Conservation (phyloP, 2,113 vertebrate genomes). For the Xenus cinereus region DNA sequence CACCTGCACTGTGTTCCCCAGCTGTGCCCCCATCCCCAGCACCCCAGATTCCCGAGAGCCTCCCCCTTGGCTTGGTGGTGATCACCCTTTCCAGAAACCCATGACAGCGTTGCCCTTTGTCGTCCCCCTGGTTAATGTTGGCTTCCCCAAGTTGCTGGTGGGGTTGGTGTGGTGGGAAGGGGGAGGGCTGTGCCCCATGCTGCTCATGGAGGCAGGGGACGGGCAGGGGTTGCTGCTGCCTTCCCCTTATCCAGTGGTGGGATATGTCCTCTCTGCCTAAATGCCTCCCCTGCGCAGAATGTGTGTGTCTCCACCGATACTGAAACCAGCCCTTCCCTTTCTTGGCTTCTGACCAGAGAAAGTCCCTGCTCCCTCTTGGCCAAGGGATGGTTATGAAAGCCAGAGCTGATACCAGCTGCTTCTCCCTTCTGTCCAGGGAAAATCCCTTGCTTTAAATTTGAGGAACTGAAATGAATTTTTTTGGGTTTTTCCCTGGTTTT, state of each 20-base stretch:
- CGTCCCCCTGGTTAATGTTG: background rate
- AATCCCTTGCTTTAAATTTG: background rate
- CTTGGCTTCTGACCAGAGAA: background rate
- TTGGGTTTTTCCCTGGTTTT: background rate
- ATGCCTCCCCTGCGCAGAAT: background rate
- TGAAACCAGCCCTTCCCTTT: background rate
- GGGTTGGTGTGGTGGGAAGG: background rate
- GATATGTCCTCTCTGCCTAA: background rate
- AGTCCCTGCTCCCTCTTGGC: too few species aligned
- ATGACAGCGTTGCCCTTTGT: fast-evolving
- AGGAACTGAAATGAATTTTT: background rate
- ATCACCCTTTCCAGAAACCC: background rate
- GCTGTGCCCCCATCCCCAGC: background rate
- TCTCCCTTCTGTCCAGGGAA: background rate
- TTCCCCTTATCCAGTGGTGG: background rate
- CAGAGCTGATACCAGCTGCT: background rate
- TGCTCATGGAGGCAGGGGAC: background rate
- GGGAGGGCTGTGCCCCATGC: fast-evolving
- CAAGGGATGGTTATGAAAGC: background rate
- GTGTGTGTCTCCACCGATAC: background rate
- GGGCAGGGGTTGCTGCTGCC: background rate
- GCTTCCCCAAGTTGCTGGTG: background rate
- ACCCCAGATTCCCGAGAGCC: background rate
- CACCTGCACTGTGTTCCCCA: background rate
- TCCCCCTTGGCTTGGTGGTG: background rate